phyloP scores from a whole-genome alignment of 2,797 vertebrate genomes.

The Xenentodon cancila region DNA sequence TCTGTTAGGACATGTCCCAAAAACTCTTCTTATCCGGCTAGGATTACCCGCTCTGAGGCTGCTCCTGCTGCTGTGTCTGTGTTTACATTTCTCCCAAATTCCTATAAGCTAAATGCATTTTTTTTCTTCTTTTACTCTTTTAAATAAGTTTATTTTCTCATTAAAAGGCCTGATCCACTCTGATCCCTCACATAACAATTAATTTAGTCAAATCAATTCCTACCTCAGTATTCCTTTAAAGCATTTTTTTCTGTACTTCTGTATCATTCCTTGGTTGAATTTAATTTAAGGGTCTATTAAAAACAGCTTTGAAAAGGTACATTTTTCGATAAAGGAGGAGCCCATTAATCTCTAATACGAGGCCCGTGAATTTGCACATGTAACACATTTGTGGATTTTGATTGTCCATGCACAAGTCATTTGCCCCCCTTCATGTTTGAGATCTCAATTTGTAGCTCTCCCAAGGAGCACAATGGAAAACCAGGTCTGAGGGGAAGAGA shows the following conservation, averaged over 20 bases:
- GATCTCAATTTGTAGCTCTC: slow-evolving; percentile 82
- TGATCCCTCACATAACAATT: slow-evolving; percentile 40
- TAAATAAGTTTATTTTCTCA: slow-evolving; percentile 28
- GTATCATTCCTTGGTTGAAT: slow-evolving; percentile 29
- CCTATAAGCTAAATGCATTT: slow-evolving; percentile 46
- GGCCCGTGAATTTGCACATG: slow-evolving; percentile 68
- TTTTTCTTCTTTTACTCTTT: slow-evolving; percentile 21
- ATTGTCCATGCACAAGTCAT: slow-evolving; percentile 68
- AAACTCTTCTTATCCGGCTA: slow-evolving; percentile 58
- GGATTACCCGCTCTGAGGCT: slow-evolving; percentile 46
- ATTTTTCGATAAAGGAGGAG: slow-evolving; percentile 57
- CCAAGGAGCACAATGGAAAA: slow-evolving; percentile 76
- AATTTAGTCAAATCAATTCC: slow-evolving; percentile 42
- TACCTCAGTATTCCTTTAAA: neutral
- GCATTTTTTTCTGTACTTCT: slow-evolving; percentile 30
- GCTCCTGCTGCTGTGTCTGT: slow-evolving; percentile 20
- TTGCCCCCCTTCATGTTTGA: slow-evolving; percentile 78
- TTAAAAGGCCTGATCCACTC: slow-evolving; percentile 22
- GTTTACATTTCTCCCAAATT: slow-evolving; percentile 29
- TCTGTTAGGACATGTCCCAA: slow-evolving; percentile 67
- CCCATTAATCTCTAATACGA: slow-evolving; percentile 64
- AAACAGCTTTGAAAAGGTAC: slow-evolving; percentile 54
- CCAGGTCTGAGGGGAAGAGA: slow-evolving; percentile 77
- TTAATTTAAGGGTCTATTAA: slow-evolving; percentile 60
- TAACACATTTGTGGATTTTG: slow-evolving; percentile 71